Percentiles rank a stretch among this genome's conserved stretches.
phyloP scores from a whole-genome alignment of 2,113 vertebrate species.

The Choloepus hoffmanni region DNA sequence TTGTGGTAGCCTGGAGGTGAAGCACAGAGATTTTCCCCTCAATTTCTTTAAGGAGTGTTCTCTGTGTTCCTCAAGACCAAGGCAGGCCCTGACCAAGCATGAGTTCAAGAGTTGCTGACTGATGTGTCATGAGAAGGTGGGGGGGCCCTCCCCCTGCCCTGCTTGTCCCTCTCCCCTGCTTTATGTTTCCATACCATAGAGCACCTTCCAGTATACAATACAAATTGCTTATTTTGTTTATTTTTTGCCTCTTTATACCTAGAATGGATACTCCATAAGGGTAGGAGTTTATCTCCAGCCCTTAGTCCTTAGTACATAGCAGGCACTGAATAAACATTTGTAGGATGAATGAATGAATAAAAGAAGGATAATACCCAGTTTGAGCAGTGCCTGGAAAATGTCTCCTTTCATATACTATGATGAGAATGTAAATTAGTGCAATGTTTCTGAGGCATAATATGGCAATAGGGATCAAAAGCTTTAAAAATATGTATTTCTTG shows the following conservation, averaged over 20 bases:
- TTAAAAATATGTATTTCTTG: not conserved
- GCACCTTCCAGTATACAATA: not conserved
- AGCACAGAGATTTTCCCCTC: too few relatives aligned
- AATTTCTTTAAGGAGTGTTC: too few relatives aligned
- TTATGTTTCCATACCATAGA: not conserved
- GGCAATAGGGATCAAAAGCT: not conserved
- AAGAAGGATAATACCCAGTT: not conserved
- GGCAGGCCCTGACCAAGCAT: not conserved
- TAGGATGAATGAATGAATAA: not conserved
- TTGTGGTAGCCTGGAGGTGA: too few relatives aligned
- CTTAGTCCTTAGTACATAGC: not conserved
- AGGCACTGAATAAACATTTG: not conserved
- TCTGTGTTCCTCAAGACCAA: too few relatives aligned
- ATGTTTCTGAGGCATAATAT: not conserved
- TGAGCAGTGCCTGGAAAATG: not conserved
- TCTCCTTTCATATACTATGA: not conserved
- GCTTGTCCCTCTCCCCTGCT: not conserved
- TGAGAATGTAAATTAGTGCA: not conserved
- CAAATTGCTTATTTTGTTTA: not conserved
- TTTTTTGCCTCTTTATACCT: slow-evolving; percentile 16
- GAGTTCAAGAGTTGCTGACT: too few relatives aligned
- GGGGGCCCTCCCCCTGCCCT: too few relatives aligned
- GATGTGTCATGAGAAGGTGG: too few relatives aligned
- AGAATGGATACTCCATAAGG: not conserved
- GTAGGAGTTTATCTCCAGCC: not conserved